phyloP scores from a whole-genome alignment of 2,797 vertebrate genomes.

The Sebastes goodei region DNA sequence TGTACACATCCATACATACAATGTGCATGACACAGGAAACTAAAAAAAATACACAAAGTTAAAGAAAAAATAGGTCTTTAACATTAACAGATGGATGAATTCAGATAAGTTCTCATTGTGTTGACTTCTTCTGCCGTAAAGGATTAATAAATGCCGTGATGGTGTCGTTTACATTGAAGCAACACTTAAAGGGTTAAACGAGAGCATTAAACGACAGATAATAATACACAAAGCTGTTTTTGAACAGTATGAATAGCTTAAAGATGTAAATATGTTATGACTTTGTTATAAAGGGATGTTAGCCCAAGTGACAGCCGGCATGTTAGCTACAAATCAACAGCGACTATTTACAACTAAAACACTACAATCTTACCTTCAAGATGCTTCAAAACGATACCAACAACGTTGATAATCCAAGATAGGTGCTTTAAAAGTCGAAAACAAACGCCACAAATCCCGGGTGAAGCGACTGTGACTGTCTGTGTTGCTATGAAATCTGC shows the following conservation, averaged over 20 bases:
- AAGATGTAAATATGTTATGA: not conserved
- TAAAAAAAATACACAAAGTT: not conserved
- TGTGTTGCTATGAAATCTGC: not conserved
- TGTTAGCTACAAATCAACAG: not conserved
- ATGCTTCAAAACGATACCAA: not conserved
- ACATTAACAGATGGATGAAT: not conserved
- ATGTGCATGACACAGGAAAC: not conserved
- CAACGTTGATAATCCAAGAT: not conserved
- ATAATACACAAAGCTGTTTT: not conserved
- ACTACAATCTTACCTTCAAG: conserved; percentile 24
- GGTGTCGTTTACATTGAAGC: not conserved
- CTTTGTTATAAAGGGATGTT: too few relatives aligned
- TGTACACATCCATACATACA: not conserved
- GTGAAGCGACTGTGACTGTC: not conserved
- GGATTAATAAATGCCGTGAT: not conserved
- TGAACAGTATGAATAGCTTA: not conserved
- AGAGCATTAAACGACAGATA: not conserved
- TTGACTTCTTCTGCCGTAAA: not conserved
- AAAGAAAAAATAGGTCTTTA: not conserved
- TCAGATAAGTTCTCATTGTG: rapidly evolving
- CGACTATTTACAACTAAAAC: not conserved
- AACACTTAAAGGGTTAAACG: not conserved
- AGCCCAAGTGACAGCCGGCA: conserved; percentile 3
- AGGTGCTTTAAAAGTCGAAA: not conserved
- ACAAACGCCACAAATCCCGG: not conserved